Percentiles rank a stretch among this genome's conserved stretches.
Evolutionary conservation across 2,888 invertebrate genomes (phyloP).

Genomic region (Gerris lacustris): DNA sequence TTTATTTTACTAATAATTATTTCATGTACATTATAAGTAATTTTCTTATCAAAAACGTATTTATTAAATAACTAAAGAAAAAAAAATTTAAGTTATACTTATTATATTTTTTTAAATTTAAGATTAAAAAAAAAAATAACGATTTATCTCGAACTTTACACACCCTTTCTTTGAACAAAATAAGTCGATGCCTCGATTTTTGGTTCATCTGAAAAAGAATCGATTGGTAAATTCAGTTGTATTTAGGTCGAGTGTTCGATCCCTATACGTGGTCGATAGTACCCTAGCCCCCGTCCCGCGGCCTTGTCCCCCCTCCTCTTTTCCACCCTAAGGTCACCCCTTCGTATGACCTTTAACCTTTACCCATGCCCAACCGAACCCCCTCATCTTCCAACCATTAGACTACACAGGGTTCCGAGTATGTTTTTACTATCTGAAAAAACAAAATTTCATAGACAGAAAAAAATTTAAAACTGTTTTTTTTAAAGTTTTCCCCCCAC

Average conservation of each 20-base stretch:
- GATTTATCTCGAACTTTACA: not conserved
- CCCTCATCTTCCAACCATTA: too few species aligned
- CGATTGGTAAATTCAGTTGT: not conserved
- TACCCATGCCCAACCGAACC: not conserved
- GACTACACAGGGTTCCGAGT: too few species aligned
- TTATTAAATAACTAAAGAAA: too few species aligned
- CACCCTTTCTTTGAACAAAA: not conserved
- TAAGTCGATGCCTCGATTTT: not conserved
- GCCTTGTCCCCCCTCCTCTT: not conserved
- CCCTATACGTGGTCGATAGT: not conserved
- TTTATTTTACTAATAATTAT: too few species aligned
- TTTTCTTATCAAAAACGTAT: too few species aligned
- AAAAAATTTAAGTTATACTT: too few species aligned
- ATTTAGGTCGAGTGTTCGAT: not conserved
- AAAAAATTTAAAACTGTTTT: too few species aligned
- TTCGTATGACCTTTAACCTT: slow-evolving; percentile 2
- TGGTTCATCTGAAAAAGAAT: not conserved
- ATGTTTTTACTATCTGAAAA: too few species aligned
- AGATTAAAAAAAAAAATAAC: not conserved
- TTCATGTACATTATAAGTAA: too few species aligned
- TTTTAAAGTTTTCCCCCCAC: too few species aligned
- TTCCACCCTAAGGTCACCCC: not conserved
- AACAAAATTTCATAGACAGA: too few species aligned
- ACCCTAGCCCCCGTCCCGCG: not conserved
- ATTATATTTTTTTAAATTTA: too few species aligned